Base-by-base conservation (phyloP, 53 echinoderm and acorn worm genomes). In the Astropecten irregularis region DNA sequence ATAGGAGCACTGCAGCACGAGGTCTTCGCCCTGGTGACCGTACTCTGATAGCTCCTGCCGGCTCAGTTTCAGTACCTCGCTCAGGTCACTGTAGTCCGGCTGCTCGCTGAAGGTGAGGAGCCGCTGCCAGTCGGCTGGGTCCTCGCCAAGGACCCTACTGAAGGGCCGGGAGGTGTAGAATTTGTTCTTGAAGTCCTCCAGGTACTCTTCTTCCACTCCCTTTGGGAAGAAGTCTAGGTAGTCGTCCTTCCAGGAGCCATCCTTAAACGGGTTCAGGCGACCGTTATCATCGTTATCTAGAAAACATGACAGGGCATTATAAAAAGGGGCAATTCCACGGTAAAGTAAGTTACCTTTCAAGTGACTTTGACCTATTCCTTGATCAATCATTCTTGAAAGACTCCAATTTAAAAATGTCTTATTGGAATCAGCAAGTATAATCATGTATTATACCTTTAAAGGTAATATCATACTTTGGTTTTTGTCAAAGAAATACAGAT, bases 41-140 rank as follows among this genome's bases (percentile, higher is more conserved):
- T 37, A 66, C 27, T 65, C 11, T 13, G 25, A 19, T 38, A 83
- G 82, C 38, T 88, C 88, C 0, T 38, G 33, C 22, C 25, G 44
- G 0, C 52, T 64, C 6, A 88, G 66, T 9, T 88, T 63, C 4
- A 88, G 60, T 0, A 88, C 88, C 18, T 88, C 88, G 23, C 40
- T 34, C 39, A 88, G 64, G 21, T 88, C 88, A 26, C 72, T 70
- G 63, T 88, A 83, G 40, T 88, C 88, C 9, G 88, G 83, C 16
- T n/a, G 65, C 49, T 71, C 52, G 49, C 88, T 88, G 63, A 65
- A 88, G 10, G 88, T 64, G 18, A 88, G 36, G 29, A 88, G 82
- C 3, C 88, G 60, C 4, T 66, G 65, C 88, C 88, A 88, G 39
- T 88, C 88, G 0, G 88, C 71, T 3, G 88, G 88, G 20, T 64